Evolutionary conservation across 2,797 vertebrate species (phyloP).

Genomic region (Anguilla megastoma): DNA sequence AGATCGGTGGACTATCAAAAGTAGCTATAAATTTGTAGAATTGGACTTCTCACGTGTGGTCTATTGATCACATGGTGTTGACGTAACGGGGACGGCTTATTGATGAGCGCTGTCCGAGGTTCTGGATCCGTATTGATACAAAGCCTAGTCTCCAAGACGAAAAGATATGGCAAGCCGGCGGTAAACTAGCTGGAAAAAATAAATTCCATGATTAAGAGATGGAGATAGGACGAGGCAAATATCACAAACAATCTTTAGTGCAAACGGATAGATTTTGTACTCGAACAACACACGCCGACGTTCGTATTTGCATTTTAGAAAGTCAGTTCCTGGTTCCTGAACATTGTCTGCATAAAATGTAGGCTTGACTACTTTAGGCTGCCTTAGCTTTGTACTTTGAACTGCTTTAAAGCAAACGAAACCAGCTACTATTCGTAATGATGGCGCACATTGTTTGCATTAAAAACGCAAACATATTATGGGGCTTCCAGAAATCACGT

Average conservation of each 20-base stretch:
- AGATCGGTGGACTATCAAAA: background rate
- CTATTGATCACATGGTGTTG: background rate
- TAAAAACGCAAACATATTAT: background rate
- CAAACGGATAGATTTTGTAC: background rate
- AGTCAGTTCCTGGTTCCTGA: background rate
- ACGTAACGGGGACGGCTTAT: too few relatives aligned
- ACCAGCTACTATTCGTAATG: background rate
- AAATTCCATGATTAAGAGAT: background rate
- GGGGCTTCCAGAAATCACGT: too few relatives aligned
- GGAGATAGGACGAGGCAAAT: background rate
- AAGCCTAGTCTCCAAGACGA: background rate
- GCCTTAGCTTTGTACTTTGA: background rate
- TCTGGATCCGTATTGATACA: background rate
- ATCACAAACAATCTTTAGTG: background rate
- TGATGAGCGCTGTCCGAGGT: conserved; percentile 24
- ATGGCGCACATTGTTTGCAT: background rate
- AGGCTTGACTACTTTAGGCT: background rate
- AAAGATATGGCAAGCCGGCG: background rate
- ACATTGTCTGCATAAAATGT: background rate
- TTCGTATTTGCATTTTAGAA: background rate
- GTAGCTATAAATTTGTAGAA: background rate
- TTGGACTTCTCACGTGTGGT: background rate
- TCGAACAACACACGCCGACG: too few relatives aligned
- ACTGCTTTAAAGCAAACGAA: background rate
- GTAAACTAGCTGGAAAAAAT: background rate